Percentiles rank a stretch among this genome's conserved stretches.
Evolutionary conservation across 2,888 invertebrate genomes (phyloP).

Genomic region (Koerneria pararmatus): DNA sequence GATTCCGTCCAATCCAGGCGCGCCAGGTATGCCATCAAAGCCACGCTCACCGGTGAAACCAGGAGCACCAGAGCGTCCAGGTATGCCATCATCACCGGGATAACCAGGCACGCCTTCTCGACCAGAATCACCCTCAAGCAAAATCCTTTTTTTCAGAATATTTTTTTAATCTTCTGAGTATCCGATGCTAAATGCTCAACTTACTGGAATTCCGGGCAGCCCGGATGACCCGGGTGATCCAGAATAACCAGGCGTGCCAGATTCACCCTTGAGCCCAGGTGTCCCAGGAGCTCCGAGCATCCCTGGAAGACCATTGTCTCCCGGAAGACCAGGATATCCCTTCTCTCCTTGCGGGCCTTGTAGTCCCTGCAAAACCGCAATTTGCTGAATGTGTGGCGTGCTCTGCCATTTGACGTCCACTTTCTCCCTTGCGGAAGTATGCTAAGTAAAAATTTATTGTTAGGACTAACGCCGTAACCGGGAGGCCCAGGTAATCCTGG

Average conservation of each 20-base stretch:
- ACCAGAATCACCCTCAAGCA: slow-evolving; percentile 64
- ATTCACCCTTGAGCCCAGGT: slow-evolving; percentile 37
- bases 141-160: not conserved
- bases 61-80: slow-evolving; percentile 46
- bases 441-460: not conserved
- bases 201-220: slow-evolving; percentile 30
- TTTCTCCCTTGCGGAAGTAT: not conserved
- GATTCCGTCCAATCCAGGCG: slow-evolving; percentile 44
- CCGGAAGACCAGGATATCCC: slow-evolving; percentile 43
- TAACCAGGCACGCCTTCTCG: slow-evolving; percentile 66
- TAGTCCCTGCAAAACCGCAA: slow-evolving; percentile 7
- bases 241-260: slow-evolving; percentile 48
- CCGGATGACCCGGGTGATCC: slow-evolving; percentile 54
- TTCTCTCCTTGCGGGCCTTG: slow-evolving; percentile 46
- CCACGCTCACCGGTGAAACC: slow-evolving; percentile 50
- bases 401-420: slow-evolving; percentile 14
- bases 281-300: slow-evolving; percentile 40
- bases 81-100: slow-evolving; percentile 41
- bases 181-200: slow-evolving; percentile 1
- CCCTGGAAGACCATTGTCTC: slow-evolving; percentile 41
- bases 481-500: slow-evolving; percentile 48
- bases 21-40: slow-evolving; percentile 41
- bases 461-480: slow-evolving; percentile 28
- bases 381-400: not conserved
- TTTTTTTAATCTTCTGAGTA: not conserved